Evolutionary conservation across 2,113 vertebrate species (phyloP).

Genomic region (Coturnix japonica): DNA sequence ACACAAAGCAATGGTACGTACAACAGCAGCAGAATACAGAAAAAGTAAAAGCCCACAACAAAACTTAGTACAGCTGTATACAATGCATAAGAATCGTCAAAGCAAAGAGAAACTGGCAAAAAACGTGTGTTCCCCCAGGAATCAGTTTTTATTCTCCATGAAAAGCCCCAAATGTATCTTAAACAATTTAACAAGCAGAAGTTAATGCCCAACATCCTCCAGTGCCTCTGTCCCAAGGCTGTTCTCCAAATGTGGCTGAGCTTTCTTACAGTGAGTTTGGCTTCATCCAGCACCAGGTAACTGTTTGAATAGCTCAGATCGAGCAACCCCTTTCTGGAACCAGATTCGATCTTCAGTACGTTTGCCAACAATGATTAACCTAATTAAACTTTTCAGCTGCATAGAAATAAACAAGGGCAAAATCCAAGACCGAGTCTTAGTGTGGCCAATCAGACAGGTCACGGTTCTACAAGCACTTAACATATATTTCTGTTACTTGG

Average conservation of each 20-base stretch:
- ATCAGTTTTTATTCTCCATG: neutral
- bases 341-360: neutral
- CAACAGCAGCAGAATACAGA: neutral
- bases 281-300: neutral
- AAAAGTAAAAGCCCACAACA: neutral
- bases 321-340: neutral
- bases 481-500: neutral
- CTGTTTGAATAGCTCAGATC: neutral
- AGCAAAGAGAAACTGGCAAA: neutral
- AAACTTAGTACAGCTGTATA: neutral
- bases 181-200: neutral
- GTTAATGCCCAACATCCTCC: neutral
- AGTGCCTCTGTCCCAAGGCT: neutral
- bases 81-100: neutral
- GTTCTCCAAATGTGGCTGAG: neutral
- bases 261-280: neutral
- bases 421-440: neutral
- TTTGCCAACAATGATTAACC: neutral
- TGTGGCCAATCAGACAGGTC: neutral
- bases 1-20: neutral
- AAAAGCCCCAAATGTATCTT: neutral
- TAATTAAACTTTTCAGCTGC: neutral
- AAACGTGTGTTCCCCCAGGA: constrained; percentile 27
- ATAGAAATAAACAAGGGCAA: constrained; percentile 6
- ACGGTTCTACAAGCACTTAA: neutral